Evolutionary conservation across 2,888 invertebrate genomes (phyloP), one percentile per base, ranked within the genome.

Genomic region (Urechis unicinctus): DNA sequence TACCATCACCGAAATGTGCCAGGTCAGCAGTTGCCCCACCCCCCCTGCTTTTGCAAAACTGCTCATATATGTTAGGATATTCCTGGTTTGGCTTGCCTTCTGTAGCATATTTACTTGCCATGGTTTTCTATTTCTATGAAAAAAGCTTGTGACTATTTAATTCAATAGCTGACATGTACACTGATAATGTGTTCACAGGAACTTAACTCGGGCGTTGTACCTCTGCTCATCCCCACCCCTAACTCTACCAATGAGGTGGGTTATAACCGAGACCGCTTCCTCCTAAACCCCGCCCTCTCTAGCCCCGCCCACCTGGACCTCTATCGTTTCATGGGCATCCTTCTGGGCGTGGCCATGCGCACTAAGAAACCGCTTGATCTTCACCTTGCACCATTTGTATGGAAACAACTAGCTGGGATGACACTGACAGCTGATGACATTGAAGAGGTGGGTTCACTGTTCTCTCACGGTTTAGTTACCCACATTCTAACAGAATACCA

Each of bases 1-100:
- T 67, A 85, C 85, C 2, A 84, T 85, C 45, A 85, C 85, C 1
- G 85, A 85, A 73, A 85, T 85, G 83, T 85, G 85, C 67, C 66
- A 71, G 69, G 75, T 74, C 54, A 47, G 47, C 44, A 17, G 9
- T 42, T 31, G 13, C 36, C 28, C 22, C 29, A 45, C 21, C n/a
- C 25, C 9, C 9, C 9, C 36, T 36, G 9, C 9, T 17, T 45
- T 13, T 45, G 22, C 21, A 36, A 36, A 9, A 36, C 6, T 36
- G 36, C 13, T 6, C 36, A 36, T 13, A 13, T 45, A 45, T n/a
- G 41, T 13, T n/a, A 1, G n/a, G 41, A 41, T n/a, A 41, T n/a
- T 13, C 13, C 41, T 17, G 41, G 41, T n/a, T n/a, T n/a, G n/a
- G n/a, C n/a, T n/a, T n/a, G n/a, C n/a, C n/a, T n/a, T n/a, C n/a